These are phyloP conservation scores for Brevimyrus niger DNA, from an alignment of 2,113 vertebrate species.

Conservation along the genomic window DNA sequence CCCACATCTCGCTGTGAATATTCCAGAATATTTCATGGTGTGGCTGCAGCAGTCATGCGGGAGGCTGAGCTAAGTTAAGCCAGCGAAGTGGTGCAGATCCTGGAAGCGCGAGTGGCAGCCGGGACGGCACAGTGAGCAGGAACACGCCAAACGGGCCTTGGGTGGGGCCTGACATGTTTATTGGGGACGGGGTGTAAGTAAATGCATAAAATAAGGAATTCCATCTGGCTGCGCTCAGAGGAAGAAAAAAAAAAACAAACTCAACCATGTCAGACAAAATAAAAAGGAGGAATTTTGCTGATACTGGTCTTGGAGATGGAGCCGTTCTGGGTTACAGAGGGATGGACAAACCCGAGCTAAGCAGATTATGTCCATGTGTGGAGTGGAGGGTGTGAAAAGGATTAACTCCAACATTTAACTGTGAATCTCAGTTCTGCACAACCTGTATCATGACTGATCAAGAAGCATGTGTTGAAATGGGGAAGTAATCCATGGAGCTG, in stretches of 20 bases:
- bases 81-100: not conserved
- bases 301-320: not conserved
- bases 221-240: not conserved
- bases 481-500: not conserved
- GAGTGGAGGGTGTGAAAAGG: not conserved
- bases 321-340: not conserved
- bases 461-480: not conserved
- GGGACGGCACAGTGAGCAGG: not conserved
- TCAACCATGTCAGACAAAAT: not conserved
- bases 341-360: not conserved
- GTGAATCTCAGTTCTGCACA: not conserved
- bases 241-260: not conserved
- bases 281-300: not conserved
- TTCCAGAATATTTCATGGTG: not conserved
- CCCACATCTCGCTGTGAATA: constrained; percentile 22
- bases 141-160: not conserved
- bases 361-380: not conserved
- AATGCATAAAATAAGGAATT: not conserved
- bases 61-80: not conserved
- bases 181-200: not conserved
- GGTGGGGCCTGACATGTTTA: not conserved
- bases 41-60: not conserved
- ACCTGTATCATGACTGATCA: not conserved
- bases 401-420: not conserved
- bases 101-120: not conserved